Evolutionary conservation across 2,113 vertebrate genomes (phyloP).

Genomic region (Albula goreensis): DNA sequence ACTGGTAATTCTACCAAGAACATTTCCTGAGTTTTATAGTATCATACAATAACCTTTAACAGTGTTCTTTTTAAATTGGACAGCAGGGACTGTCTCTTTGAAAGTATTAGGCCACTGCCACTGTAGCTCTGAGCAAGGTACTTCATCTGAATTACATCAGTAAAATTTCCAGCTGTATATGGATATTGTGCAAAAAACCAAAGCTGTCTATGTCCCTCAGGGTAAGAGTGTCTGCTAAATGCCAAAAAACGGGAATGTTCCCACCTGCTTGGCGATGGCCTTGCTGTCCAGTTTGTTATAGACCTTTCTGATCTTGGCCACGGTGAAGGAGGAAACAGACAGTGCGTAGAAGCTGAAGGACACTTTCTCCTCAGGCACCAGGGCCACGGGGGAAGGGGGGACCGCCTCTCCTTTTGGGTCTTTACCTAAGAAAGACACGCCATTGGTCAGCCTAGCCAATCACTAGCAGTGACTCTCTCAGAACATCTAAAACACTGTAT

Average conservation of each 20-base stretch:
- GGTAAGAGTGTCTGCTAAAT: too few species aligned
- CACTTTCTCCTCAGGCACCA: constrained; percentile 94
- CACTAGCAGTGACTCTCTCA: not conserved
- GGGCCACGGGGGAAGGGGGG: constrained; percentile 72
- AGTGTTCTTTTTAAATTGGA: not conserved
- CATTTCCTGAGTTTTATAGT: not conserved
- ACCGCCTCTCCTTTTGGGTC: constrained; percentile 86
- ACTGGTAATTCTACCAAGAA: not conserved
- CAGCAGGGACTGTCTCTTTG: too few species aligned
- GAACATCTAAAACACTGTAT: not conserved
- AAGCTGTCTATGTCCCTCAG: too few species aligned
- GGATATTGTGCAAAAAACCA: too few species aligned
- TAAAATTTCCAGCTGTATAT: too few species aligned
- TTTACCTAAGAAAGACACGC: constrained; percentile 75
- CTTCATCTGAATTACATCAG: too few species aligned
- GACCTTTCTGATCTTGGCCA: constrained; percentile 92
- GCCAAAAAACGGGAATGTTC: constrained; percentile 16
- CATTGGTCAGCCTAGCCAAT: not conserved
- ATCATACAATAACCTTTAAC: not conserved
- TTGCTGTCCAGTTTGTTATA: constrained; percentile 98
- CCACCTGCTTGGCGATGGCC: constrained; percentile 96
- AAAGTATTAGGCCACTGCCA: too few species aligned
- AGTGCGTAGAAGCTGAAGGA: constrained; percentile 92
- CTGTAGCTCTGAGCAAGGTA: too few species aligned
- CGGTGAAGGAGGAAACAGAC: constrained; percentile 89